Base-by-base conservation (phyloP, 2,113 vertebrate species). In the Salvelinus namaycush region DNA sequence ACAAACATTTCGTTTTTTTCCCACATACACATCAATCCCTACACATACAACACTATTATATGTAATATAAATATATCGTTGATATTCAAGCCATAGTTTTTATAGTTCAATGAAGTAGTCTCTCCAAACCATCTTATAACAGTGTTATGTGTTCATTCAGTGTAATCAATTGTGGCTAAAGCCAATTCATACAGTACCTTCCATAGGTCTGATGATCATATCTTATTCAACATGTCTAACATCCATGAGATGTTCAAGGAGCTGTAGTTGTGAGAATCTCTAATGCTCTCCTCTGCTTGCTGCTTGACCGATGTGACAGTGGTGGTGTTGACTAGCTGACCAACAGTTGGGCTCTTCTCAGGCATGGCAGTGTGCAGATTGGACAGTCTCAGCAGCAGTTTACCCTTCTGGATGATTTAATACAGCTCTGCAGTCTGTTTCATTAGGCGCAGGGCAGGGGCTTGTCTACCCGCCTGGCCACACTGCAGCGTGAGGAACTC, bases 381-480 rank as follows among this genome's bases (percentile, higher is more conserved):
- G 83, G 72, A 70, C 75, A 85, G 49, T 16, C 49, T 54, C 51
- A 18, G 86, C 87, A 84, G 88, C 83, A 82, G 88, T 83, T 92
- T 89, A 90, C 79, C 74, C 75, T 60, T 68, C 65, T 79, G 79
- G 76, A 78, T 88, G 89, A 86, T 90, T 90, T 89, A 90, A 87
- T 88, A 77, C 88, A 74, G 82, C 82, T 86, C 83, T 65, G 84
- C 68, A 76, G 72, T 54, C 84, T 49, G 77, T 88, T 92, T 92
- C 87, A 90, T 92, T 89, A 90, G 88, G 80, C 79, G 29, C 9
- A 11, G 74, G 83, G 54, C 39, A 44, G 9, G 4, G 54, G 81
- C 86, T 87, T 87, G 86, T 87, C 88, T 85, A 76, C 51, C 51
- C 2, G 51, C 51, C 51, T 18, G 12, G 76, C 83, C 24, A 27